phyloP scores from a whole-genome alignment of 2,797 vertebrate species.

The Psittacula derbiana region DNA sequence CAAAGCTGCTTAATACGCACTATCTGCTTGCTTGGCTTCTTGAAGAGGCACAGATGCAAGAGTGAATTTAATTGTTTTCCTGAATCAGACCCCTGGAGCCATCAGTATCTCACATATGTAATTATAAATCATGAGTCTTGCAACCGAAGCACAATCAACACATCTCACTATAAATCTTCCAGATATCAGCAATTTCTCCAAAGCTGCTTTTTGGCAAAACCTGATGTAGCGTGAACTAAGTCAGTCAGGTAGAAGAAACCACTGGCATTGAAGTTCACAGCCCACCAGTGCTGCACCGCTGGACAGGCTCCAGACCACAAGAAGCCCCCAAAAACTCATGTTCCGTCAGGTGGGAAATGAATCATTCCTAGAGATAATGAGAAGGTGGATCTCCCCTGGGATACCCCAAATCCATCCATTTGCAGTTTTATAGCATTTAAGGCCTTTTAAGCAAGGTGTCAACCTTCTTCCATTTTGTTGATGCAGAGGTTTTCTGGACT shows the following conservation, averaged over 20 bases:
- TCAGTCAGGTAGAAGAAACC: neutral
- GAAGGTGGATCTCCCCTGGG: neutral
- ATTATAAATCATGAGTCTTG: neutral
- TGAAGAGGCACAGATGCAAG: neutral
- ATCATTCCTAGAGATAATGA: neutral
- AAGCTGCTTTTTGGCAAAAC: neutral
- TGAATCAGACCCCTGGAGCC: neutral
- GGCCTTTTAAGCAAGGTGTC: neutral
- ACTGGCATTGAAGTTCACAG: neutral
- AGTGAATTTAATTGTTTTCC: neutral
- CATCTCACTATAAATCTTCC: neutral
- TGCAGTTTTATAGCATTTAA: neutral
- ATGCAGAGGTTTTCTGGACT: neutral
- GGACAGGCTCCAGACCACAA: neutral
- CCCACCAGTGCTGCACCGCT: neutral
- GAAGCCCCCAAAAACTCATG: accelerated
- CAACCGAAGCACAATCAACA: neutral
- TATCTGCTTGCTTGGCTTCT: neutral
- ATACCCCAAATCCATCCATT: neutral
- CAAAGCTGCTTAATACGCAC: neutral
- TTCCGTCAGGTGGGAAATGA: neutral
- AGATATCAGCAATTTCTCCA: neutral
- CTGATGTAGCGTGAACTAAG: neutral
- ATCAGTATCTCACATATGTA: neutral
- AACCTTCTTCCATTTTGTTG: neutral